Base-by-base conservation (phyloP, 2,113 vertebrate genomes). In the Maylandia zebra region DNA sequence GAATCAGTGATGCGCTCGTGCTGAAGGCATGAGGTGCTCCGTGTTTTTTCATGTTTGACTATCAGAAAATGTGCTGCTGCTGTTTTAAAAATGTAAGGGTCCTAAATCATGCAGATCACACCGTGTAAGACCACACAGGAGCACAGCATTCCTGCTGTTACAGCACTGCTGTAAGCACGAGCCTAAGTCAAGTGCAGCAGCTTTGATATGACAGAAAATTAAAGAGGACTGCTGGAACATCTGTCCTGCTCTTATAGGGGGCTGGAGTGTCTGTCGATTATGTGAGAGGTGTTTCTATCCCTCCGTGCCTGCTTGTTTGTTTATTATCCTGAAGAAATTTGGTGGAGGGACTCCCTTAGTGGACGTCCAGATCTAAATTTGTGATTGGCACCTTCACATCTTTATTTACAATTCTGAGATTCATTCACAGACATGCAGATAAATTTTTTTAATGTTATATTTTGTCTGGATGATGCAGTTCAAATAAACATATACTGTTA, bases 41-140 rank as follows among this genome's bases (percentile, higher is more conserved):
- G 7, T 1, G 16, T 83, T 36, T 87, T 80, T 81, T 89, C 19
- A n/a, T 74, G 83, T 89, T 66, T 64, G 81, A 19, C 45, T 36
- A 57, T 74, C 38, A 36, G 57, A 86, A 89, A 82, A 59, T 69
- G 78, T 55, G 88, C 83, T 52, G 93, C 91, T 78, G 79, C 86
- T 81, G 71, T 81, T 91, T 83, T 74, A 38, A 52, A 87, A 87
- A 87, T 82, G 43, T 78, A 82, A 83, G 83, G 16, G 30, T 50
- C 36, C 64, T 87, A 57, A 94, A 92, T 93, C 89, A 91, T 94
- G 89, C 45, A 92, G 84, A 82, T 85, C 66, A 55, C 88, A 86
- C 41, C 55, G 1, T 82, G 93, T 74, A 56, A 66, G 38, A 22
- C 55, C 34, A 53, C 7, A 17, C 36, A 30, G n/a, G 79, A 22